Evolutionary conservation across 2,113 vertebrate species (phyloP), one percentile per base, ranked within the genome.

Genomic region (Leptosomus discolor): DNA sequence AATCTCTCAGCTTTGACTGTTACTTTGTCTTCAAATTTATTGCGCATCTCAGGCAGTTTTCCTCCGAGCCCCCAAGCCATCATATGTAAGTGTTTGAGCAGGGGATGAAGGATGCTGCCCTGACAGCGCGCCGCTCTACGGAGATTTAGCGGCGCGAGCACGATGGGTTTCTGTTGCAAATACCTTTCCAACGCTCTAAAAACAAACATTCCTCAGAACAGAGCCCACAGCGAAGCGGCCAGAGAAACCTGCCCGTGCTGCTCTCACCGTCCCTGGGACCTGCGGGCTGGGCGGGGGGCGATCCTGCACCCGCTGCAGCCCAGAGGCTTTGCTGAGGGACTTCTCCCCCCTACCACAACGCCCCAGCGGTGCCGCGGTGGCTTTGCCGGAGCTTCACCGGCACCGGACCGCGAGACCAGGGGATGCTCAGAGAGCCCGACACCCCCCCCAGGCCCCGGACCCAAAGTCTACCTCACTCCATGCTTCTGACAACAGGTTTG

Each of bases 381-480:
- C 69, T 65, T 20, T 6, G 82, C 37, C 0, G 2, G 65, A 57
- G 43, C 60, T 58, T 32, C 32, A 1, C 23, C 2, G 5, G 54
- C 7, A 45, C 54, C 2, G 32, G 41, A 23, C 70, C 6, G 2
- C 1, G 9, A 20, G 32, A 26, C 5, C 18, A 15, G 50, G 29
- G 1, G 16, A 61, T 13, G 51, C 21, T 27, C 51, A 2, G 22
- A 32, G 27, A 5, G 8, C 30, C 43, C 1, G 0, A 34, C 2
- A 0, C 8, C 3, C 60, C 58, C 39, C 63, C 6, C 0, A 27
- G 61, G 4, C 82, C 56, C 4, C 0, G 21, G 15, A 43, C 51
- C 32, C 51, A 0, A 30, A 27, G 13, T 6, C n/a, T 2, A 0
- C 18, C 65, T 4, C 11, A 10, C 2, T 3, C 51, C 0, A 0